Evolutionary conservation across 2,888 invertebrate species (phyloP).

Genomic region (Cephus pulcher): DNA sequence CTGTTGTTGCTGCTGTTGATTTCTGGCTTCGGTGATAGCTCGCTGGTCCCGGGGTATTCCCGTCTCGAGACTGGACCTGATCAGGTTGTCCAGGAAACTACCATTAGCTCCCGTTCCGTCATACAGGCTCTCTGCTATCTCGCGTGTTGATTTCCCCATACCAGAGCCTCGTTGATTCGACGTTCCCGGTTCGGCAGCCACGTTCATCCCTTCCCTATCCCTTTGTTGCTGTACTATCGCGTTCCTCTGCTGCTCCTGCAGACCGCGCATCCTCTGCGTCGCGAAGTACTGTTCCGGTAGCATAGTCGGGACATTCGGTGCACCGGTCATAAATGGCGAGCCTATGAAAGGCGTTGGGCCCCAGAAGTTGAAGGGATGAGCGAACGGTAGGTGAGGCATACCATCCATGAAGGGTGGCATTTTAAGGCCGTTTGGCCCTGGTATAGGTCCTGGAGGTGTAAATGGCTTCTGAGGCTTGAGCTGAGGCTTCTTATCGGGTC

Average conservation of each 20-base stretch:
- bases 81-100: slow-evolving; percentile 86
- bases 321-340: slow-evolving; percentile 65
- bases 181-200: slow-evolving; percentile 51
- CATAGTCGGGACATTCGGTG: slow-evolving; percentile 67
- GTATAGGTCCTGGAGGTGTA: slow-evolving; percentile 66
- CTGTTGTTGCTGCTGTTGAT: slow-evolving; percentile 67
- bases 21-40: slow-evolving; percentile 56
- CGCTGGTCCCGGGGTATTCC: slow-evolving; percentile 69
- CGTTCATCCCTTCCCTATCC: slow-evolving; percentile 43
- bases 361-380: slow-evolving; percentile 83
- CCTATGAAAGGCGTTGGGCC: slow-evolving; percentile 74
- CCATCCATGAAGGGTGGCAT: slow-evolving; percentile 76
- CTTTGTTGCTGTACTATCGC: slow-evolving; percentile 50
- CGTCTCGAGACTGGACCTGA: slow-evolving; percentile 82
- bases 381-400: slow-evolving; percentile 73
- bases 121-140: slow-evolving; percentile 76
- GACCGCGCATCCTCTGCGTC: slow-evolving; percentile 83
- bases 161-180: slow-evolving; percentile 61
- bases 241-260: slow-evolving; percentile 75
- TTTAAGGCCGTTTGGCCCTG: slow-evolving; percentile 77
- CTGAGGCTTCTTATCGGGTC: slow-evolving; percentile 65
- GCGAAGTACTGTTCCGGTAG: slow-evolving; percentile 78
- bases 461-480: slow-evolving; percentile 69
- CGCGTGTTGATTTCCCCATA: slow-evolving; percentile 69
- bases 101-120: slow-evolving; percentile 77